phyloP scores from a whole-genome alignment of 2,888 invertebrate genomes.

The Lissocephala sabroskyi region DNA sequence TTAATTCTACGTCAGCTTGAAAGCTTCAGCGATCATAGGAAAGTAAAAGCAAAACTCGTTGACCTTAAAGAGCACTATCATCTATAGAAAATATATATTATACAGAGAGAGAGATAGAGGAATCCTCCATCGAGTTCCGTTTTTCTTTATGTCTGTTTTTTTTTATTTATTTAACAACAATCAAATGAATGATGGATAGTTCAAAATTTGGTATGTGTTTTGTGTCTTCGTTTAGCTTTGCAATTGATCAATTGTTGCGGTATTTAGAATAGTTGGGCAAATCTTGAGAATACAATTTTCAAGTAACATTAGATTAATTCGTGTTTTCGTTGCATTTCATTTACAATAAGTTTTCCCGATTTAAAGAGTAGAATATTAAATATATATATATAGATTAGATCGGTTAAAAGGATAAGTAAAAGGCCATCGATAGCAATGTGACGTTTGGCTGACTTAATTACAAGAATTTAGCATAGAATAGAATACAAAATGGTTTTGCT shows the following conservation, averaged over 20 bases:
- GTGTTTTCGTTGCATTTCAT: slow-evolving; percentile 53
- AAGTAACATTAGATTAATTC: slow-evolving; percentile 57
- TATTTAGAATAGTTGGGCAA: too few species aligned
- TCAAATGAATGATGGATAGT: slow-evolving; percentile 54
- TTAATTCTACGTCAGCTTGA: too few species aligned
- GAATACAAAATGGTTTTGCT: slow-evolving; percentile 56
- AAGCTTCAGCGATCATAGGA: too few species aligned
- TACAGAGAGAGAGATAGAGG: too few species aligned
- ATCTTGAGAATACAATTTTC: slow-evolving; percentile 40
- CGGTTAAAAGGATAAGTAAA: slow-evolving; percentile 57
- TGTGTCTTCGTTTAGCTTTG: slow-evolving; percentile 51
- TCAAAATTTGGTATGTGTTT: not conserved
- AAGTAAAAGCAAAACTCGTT: too few species aligned
- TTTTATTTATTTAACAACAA: slow-evolving; percentile 52
- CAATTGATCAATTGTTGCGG: slow-evolving; percentile 12
- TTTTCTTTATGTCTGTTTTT: not conserved
- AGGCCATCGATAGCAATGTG: slow-evolving; percentile 62
- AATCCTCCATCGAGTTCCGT: not conserved
- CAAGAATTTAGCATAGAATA: slow-evolving; percentile 19
- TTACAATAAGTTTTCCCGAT: slow-evolving; percentile 7
- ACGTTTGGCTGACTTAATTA: slow-evolving; percentile 50
- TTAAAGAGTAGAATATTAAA: slow-evolving; percentile 5
- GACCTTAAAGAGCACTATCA: too few species aligned
- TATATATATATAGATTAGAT: slow-evolving; percentile 19
- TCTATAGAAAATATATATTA: too few species aligned